A percentile compares a stretch with the other conserved stretches of the same genome.
Conservation (phyloP, 2,113 vertebrate species). For the Bambusicola thoracicus region DNA sequence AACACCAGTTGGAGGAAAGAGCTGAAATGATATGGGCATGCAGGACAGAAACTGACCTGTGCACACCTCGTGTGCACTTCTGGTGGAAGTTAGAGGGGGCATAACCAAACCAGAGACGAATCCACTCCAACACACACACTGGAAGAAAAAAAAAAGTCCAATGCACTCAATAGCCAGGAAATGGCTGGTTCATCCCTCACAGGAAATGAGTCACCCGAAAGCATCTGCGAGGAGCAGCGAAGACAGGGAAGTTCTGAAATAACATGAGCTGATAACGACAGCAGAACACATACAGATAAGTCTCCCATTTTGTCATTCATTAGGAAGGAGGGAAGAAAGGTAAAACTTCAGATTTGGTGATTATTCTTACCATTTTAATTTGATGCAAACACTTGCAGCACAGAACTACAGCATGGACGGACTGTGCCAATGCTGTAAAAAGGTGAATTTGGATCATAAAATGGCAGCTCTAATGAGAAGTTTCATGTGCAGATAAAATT, state of each 20-base stretch:
- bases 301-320: neutral
- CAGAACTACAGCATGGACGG: neutral
- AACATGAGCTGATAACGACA: neutral
- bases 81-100: neutral
- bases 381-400: neutral
- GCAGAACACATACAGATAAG: neutral
- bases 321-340: neutral
- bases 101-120: neutral
- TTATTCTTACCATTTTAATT: neutral
- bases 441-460: neutral
- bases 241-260: slow-evolving; percentile 50
- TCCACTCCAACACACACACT: neutral
- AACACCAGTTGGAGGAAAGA: neutral
- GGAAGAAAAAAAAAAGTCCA: neutral
- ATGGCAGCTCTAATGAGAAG: neutral
- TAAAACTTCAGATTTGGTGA: neutral
- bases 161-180: slow-evolving; percentile 43
- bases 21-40: neutral
- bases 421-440: neutral
- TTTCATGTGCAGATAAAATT: neutral
- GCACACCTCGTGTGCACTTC: neutral
- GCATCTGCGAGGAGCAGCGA: neutral
- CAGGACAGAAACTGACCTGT: neutral
- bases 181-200: slow-evolving; percentile 31
- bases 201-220: slow-evolving; percentile 71